Percentiles rank a stretch among this genome's conserved stretches.
These are phyloP conservation scores for Tetragnatha montana DNA, from an alignment of 2,888 invertebrate genomes.

Conservation along the genomic window DNA sequence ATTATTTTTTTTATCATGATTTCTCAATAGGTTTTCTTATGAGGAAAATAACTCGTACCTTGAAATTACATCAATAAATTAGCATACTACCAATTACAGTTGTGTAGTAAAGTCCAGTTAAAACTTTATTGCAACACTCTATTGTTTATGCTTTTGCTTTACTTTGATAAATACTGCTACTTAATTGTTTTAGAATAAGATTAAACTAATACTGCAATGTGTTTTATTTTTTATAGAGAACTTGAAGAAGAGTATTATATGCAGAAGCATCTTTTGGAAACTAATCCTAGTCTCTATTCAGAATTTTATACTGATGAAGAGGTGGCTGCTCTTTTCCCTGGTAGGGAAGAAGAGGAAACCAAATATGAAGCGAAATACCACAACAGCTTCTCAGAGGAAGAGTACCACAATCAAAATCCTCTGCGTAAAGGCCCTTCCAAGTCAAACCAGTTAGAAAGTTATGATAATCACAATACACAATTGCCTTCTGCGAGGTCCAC, in stretches of 20 bases:
- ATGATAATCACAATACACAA: not conserved
- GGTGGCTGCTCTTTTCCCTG: not conserved
- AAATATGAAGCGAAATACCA: not conserved
- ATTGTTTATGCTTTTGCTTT: too few relatives aligned
- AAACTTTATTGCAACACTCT: too few relatives aligned
- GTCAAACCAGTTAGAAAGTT: not conserved
- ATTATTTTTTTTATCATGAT: not conserved
- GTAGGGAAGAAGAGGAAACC: not conserved
- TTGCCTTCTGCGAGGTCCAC: not conserved
- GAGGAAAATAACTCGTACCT: too few relatives aligned
- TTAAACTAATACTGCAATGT: too few relatives aligned
- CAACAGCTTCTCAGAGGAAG: not conserved
- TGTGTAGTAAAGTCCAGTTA: too few relatives aligned
- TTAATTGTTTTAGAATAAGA: too few relatives aligned
- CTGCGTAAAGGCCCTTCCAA: not conserved
- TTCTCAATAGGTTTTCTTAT: not conserved
- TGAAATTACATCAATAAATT: too few relatives aligned
- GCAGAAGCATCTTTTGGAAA: conserved; percentile 18
- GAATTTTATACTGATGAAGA: conserved; percentile 25
- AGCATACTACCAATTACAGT: too few relatives aligned
- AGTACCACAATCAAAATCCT: not conserved
- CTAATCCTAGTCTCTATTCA: conserved; percentile 19
- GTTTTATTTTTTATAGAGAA: conserved; percentile 9
- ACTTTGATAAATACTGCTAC: too few relatives aligned
- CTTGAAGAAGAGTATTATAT: conserved; percentile 46